Base-by-base conservation (phyloP, 2,888 invertebrate genomes). In the Campoletis raptor region DNA sequence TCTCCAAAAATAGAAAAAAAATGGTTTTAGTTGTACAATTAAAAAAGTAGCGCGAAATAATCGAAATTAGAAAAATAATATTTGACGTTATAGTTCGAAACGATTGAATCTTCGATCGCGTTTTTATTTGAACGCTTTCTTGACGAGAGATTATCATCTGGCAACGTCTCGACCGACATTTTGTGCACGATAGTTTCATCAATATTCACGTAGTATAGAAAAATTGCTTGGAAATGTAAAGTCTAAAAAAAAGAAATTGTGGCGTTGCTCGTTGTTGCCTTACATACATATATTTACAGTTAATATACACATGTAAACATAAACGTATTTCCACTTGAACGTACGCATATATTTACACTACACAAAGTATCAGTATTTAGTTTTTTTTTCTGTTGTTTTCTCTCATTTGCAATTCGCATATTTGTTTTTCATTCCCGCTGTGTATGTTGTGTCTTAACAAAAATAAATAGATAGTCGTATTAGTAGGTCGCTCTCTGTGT, bases 321-420 rank as follows among this genome's bases (percentile, higher is more conserved):
- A 42, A 40, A 30, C 15, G 30, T 3, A 70, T 48, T 40, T 36
- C 4, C n/a, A 48, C 48, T 24, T 7, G 69, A 45, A 45, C 12
- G 24, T 70, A 18, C 30, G 45, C 42, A 42, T 30, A 18, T 61
- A 61, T 61, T 61, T 30, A 61, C 10, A 61, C 61, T 15, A 57
- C 57, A 24, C 24, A 57, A 30, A 57, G 12, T 30, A 30, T 48
- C 7, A 37, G 21, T 61, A 42, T 45, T 8, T 42, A 15, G 54
- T 18, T 54, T 12, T 24, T 64, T 45, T 54, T 40, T n/a, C n/a
- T 30, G 30, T 36, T 36, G 40, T 80, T 85, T 81, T 76, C 84
- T 76, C 70, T 79, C n/a, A 54, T 84, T 84, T 37, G 42, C 54
- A 81, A 69, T 74, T 70, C 66, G 24, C 57, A 69, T 72, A 72